These are phyloP conservation scores for Agelas oroides DNA, from an alignment of 37 sponge, comb jelly and placozoan genomes.

Conservation along the genomic window DNA sequence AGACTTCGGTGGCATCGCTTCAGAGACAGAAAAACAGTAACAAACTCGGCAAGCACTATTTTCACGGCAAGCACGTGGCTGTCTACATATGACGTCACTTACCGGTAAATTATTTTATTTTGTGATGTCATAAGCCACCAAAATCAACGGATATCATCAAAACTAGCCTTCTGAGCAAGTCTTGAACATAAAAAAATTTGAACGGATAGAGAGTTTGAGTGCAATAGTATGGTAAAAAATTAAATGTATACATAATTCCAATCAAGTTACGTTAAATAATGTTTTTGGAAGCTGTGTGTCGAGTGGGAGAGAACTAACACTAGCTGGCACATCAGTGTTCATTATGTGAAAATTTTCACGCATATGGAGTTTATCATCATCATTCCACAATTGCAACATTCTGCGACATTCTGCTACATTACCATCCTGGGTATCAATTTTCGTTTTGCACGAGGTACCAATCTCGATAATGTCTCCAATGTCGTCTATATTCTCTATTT, in stretches of 20 bases:
- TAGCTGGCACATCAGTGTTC: too few species aligned
- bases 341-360: too few species aligned
- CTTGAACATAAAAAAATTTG: background rate
- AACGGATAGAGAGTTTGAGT: slow-evolving; percentile 8
- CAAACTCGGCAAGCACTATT: background rate
- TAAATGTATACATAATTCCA: background rate
- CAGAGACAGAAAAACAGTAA: slow-evolving; percentile 8
- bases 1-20: slow-evolving; percentile 58
- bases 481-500: too few species aligned
- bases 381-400: too few species aligned
- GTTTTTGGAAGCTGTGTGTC: slow-evolving; percentile 37
- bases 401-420: too few species aligned
- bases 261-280: slow-evolving; percentile 1
- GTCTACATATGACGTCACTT: background rate
- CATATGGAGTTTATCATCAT: too few species aligned
- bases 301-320: too few species aligned
- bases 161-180: background rate
- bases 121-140: slow-evolving; percentile 18
- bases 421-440: too few species aligned
- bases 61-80: slow-evolving; percentile 17
- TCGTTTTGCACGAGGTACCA: too few species aligned
- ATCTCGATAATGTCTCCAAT: too few species aligned
- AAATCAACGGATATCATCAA: background rate
- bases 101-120: slow-evolving; percentile 2
- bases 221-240: background rate